Percentiles rank a stretch among this genome's conserved stretches.
phyloP scores from a whole-genome alignment of 2,888 invertebrate species.

The Oscheius sp. region DNA sequence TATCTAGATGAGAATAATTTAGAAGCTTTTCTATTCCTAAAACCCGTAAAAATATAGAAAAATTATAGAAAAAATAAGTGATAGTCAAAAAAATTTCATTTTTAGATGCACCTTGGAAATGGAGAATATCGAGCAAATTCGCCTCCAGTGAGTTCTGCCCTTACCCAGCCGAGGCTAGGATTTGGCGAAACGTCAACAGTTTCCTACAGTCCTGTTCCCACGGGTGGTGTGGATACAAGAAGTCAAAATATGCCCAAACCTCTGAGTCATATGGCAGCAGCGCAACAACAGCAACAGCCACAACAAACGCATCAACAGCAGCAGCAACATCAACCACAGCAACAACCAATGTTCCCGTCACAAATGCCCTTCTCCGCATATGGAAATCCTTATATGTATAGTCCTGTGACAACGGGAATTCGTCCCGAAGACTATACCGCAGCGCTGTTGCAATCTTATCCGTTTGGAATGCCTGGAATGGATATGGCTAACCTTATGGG shows the following conservation, averaged over 20 bases:
- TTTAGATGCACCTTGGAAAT: constrained; percentile 26
- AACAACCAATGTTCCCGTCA: constrained; percentile 49
- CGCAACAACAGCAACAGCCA: constrained; percentile 12
- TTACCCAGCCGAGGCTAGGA: constrained; percentile 18
- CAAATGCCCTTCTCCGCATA: constrained; percentile 43
- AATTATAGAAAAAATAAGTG: too few relatives aligned
- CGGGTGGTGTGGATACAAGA: background rate
- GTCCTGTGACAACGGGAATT: constrained; percentile 47
- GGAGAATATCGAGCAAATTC: constrained; percentile 29
- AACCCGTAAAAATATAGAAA: too few relatives aligned
- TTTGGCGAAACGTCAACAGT: constrained; percentile 31
- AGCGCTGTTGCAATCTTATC: constrained; percentile 56
- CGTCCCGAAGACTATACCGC: constrained; percentile 53
- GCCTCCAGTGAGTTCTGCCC: background rate
- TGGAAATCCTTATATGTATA: constrained; percentile 54
- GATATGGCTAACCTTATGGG: constrained; percentile 28
- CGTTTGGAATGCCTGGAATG: constrained; percentile 34
- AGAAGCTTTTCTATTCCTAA: too few relatives aligned
- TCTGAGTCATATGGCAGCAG: background rate
- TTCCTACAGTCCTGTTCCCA: constrained; percentile 18
- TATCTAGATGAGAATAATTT: too few relatives aligned
- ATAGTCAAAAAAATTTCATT: too few relatives aligned
- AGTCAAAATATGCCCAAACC: constrained; percentile 10
- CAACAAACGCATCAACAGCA: constrained; percentile 38
- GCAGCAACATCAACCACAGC: constrained; percentile 35